Percentiles rank a stretch among this genome's conserved stretches.
phyloP scores from a whole-genome alignment of 2,113 vertebrate species.

The Hoplias malabaricus region DNA sequence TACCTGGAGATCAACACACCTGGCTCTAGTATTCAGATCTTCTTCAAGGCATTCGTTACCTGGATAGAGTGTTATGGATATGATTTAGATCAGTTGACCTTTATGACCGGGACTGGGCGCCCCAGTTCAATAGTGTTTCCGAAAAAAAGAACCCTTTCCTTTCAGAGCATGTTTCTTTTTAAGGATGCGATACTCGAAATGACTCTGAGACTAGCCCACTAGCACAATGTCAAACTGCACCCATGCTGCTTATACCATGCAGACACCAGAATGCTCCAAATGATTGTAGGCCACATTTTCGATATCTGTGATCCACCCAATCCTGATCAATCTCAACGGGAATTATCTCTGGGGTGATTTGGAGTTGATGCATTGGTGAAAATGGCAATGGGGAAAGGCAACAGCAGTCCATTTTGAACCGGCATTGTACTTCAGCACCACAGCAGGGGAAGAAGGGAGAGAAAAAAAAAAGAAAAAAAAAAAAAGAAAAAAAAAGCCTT shows the following conservation, averaged over 20 bases:
- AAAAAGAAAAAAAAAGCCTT: too few species aligned
- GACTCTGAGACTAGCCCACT: slow-evolving; percentile 13
- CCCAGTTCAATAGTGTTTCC: too few species aligned
- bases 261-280: not conserved
- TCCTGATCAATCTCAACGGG: slow-evolving; percentile 1
- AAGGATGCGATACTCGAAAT: slow-evolving; percentile 5
- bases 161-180: too few species aligned
- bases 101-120: too few species aligned
- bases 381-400: slow-evolving; percentile 38
- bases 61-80: too few species aligned
- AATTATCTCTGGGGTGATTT: not conserved
- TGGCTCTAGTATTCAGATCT: too few species aligned
- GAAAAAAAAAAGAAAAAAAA: too few species aligned
- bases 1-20: too few species aligned
- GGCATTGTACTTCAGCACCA: slow-evolving; percentile 59
- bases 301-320: not conserved
- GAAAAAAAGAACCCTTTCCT: too few species aligned
- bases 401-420: slow-evolving; percentile 59
- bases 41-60: too few species aligned
- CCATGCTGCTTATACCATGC: slow-evolving; percentile 5
- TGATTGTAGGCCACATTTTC: not conserved
- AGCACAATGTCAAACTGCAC: slow-evolving; percentile 35
- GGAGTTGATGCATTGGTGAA: slow-evolving; percentile 22
- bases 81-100: too few species aligned
- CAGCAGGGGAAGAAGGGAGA: too few species aligned